These are phyloP conservation scores for Mesorhabditis spiculigera DNA, from an alignment of 2,888 invertebrate species.

Conservation along the genomic window DNA sequence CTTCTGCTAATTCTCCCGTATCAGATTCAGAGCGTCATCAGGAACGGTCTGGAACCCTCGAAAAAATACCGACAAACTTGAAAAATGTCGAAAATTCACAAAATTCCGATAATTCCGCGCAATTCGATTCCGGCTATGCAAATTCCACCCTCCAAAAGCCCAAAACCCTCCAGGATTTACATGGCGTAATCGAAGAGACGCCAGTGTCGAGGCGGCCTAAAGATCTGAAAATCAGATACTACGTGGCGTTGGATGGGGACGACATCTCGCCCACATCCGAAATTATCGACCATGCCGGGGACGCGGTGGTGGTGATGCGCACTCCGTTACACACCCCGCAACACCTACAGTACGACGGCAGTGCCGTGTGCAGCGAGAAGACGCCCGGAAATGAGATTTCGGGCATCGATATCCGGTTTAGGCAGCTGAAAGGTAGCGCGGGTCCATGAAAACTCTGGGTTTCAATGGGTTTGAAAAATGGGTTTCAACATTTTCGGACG, in stretches of 20 bases:
- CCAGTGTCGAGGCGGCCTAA: background rate
- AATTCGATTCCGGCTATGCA: too few relatives aligned
- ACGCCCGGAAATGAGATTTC: slow-evolving; percentile 17
- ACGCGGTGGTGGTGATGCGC: slow-evolving; percentile 3
- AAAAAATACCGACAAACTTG: background rate
- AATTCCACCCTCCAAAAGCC: too few relatives aligned
- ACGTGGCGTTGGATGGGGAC: background rate
- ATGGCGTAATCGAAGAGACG: background rate
- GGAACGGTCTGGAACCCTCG: background rate
- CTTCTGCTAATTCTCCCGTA: too few relatives aligned
- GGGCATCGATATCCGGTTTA: slow-evolving; percentile 35
- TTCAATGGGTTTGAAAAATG: background rate
- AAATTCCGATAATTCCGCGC: too few relatives aligned
- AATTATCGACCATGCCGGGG: background rate
- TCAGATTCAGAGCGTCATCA: background rate
- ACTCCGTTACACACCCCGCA: slow-evolving; percentile 9
- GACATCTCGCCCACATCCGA: background rate
- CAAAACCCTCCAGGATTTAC: too few relatives aligned
- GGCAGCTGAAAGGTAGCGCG: slow-evolving; percentile 32
- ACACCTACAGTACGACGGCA: background rate
- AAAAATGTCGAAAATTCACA: background rate
- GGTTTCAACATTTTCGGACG: too few relatives aligned
- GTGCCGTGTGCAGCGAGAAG: slow-evolving; percentile 17
- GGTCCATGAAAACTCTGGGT: background rate
- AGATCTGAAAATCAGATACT: background rate